Percentiles rank a stretch among this genome's conserved stretches.
These are phyloP conservation scores for Mormyrus proboscirostris DNA, from an alignment of 2,797 vertebrate species.

Conservation along the genomic window DNA sequence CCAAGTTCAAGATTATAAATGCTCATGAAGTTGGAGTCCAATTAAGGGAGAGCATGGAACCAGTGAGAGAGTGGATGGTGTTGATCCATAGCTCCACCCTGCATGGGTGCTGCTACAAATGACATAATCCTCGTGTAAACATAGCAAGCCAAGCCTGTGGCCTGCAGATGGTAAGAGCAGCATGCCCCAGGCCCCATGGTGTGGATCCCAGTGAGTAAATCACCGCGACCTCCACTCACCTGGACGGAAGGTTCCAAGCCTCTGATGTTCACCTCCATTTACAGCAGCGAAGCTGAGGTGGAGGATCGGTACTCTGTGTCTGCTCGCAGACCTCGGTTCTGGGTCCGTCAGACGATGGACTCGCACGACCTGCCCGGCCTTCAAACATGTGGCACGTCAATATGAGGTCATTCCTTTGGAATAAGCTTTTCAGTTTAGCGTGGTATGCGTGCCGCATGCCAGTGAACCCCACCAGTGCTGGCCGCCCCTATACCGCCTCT, in stretches of 20 bases:
- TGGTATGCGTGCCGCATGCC: not conserved
- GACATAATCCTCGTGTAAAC: not conserved
- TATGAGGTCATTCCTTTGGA: not conserved
- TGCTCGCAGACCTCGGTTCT: not conserved
- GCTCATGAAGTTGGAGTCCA: not conserved
- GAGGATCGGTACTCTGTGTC: not conserved
- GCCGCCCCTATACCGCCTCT: not conserved
- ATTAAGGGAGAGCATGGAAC: not conserved
- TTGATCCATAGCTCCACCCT: not conserved
- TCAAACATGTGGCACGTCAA: not conserved
- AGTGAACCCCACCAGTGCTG: not conserved
- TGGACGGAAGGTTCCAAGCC: not conserved
- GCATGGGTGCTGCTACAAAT: not conserved
- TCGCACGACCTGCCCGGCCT: not conserved
- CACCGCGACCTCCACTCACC: not conserved
- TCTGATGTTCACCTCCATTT: not conserved
- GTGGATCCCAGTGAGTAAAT: not conserved
- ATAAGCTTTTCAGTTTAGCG: not conserved
- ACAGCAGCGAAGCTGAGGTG: not conserved
- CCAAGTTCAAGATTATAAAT: not conserved
- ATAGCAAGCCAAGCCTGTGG: not conserved
- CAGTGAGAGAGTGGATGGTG: not conserved
- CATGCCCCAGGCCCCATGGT: not conserved
- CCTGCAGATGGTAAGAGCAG: not conserved
- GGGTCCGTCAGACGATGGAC: not conserved